phyloP scores from a whole-genome alignment of 1,140 invertebrate genomes.

The Nasonia longicornis region DNA sequence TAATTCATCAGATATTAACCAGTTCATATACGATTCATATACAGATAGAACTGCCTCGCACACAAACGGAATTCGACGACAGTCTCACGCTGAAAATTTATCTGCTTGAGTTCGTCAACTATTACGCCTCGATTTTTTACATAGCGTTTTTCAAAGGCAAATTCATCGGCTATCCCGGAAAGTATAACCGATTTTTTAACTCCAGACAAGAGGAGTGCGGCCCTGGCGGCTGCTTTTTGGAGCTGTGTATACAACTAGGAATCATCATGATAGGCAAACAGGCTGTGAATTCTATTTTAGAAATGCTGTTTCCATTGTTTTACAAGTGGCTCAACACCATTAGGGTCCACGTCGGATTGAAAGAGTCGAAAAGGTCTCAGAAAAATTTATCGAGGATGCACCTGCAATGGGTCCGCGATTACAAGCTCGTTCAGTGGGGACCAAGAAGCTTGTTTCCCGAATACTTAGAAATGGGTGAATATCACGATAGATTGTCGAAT shows the following conservation, averaged over 20 bases:
- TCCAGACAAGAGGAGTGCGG: slow-evolving; percentile 87
- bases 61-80: slow-evolving; percentile 97
- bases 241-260: slow-evolving; percentile 90
- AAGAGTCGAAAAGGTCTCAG: slow-evolving; percentile 59
- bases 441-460: slow-evolving; percentile 93
- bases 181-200: slow-evolving; percentile 81
- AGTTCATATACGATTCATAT: slow-evolving; percentile 29
- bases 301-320: slow-evolving; percentile 80
- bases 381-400: slow-evolving; percentile 60
- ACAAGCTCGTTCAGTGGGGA: slow-evolving; percentile 87
- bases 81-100: slow-evolving; percentile 97
- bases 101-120: slow-evolving; percentile 96
- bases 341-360: slow-evolving; percentile 65
- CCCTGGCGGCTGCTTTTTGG: slow-evolving; percentile 89
- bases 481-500: background rate
- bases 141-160: slow-evolving; percentile 98
- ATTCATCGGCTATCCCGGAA: slow-evolving; percentile 83
- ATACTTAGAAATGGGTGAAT: slow-evolving; percentile 94
- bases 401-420: slow-evolving; percentile 92
- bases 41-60: slow-evolving; percentile 86
- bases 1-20: background rate
- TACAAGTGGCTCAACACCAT: slow-evolving; percentile 80
- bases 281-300: slow-evolving; percentile 88
- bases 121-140: slow-evolving; percentile 98
- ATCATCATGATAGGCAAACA: slow-evolving; percentile 98